phyloP scores from a whole-genome alignment of 2,797 vertebrate species.

The Characodon lateralis region DNA sequence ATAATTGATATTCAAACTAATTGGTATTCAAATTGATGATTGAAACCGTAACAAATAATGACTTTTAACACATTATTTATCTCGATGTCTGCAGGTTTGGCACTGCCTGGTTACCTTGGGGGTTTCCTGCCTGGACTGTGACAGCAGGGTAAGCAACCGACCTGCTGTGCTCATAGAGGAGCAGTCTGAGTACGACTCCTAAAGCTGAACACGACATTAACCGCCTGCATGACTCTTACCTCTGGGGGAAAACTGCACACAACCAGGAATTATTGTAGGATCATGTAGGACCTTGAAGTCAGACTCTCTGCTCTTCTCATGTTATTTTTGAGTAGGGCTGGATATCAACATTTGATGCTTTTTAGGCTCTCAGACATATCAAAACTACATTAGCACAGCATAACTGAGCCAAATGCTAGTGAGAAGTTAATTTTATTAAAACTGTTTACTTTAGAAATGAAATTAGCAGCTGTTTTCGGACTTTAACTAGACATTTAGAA shows the following conservation, averaged over 20 bases:
- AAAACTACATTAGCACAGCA: constrained; percentile 28
- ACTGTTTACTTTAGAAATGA: constrained; percentile 5
- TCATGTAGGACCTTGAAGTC: constrained; percentile 35
- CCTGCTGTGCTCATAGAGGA: constrained; percentile 82
- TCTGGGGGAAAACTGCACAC: constrained; percentile 41
- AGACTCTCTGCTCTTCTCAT: constrained; percentile 18
- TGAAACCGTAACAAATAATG: background rate
- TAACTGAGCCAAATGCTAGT: constrained; percentile 2
- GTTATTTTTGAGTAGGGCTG: constrained; percentile 33
- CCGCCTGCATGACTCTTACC: constrained; percentile 59
- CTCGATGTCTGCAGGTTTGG: constrained; percentile 82
- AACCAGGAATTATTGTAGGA: constrained; percentile 36
- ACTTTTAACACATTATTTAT: background rate
- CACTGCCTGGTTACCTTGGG: constrained; percentile 90
- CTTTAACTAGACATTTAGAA: background rate
- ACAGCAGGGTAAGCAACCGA: constrained; percentile 87
- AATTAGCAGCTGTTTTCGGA: background rate
- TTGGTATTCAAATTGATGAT: background rate
- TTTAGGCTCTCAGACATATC: constrained; percentile 12
- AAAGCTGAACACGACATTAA: constrained; percentile 68
- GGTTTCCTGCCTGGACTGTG: constrained; percentile 84
- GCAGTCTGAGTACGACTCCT: constrained; percentile 67
- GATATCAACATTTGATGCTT: constrained; percentile 39
- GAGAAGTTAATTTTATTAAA: background rate
- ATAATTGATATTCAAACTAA: too few relatives aligned